phyloP scores from a whole-genome alignment of 2,113 vertebrate species.

The Daubentonia madagascariensis region DNA sequence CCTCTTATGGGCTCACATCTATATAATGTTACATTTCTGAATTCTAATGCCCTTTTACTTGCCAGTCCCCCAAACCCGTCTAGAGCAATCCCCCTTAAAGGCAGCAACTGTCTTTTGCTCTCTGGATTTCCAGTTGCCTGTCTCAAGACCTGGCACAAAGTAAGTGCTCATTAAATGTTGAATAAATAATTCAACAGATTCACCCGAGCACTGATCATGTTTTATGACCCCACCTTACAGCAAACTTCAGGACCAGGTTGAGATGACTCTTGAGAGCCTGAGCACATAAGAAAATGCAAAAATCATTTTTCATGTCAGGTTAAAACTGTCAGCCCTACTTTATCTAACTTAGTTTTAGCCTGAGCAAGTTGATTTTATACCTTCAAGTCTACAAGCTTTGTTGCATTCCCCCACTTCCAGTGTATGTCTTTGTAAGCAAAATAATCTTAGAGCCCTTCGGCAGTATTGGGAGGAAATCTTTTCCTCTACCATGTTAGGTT shows the following conservation, averaged over 20 bases:
- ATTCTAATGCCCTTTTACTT: not conserved
- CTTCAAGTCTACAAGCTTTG: not conserved
- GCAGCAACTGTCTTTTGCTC: not conserved
- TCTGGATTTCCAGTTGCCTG: not conserved
- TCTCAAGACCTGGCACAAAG: not conserved
- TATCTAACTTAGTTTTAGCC: not conserved
- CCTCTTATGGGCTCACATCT: not conserved
- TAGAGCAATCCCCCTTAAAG: not conserved
- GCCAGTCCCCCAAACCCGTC: not conserved
- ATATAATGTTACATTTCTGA: not conserved
- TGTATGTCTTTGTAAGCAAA: not conserved
- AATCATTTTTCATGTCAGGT: not conserved
- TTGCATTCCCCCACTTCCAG: not conserved
- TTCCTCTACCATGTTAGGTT: not conserved
- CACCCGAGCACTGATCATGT: not conserved
- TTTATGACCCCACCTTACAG: not conserved
- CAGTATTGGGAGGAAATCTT: not conserved
- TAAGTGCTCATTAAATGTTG: not conserved
- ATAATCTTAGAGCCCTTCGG: not conserved
- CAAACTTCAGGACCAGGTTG: not conserved
- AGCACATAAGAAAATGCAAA: not conserved
- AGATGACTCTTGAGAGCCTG: not conserved
- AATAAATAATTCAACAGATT: not conserved
- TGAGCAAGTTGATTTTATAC: not conserved
- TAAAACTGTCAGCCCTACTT: not conserved